Percentiles rank a stretch among this genome's conserved stretches.
phyloP scores from a whole-genome alignment of 2,113 vertebrate genomes.

The Leucosticte australis region DNA sequence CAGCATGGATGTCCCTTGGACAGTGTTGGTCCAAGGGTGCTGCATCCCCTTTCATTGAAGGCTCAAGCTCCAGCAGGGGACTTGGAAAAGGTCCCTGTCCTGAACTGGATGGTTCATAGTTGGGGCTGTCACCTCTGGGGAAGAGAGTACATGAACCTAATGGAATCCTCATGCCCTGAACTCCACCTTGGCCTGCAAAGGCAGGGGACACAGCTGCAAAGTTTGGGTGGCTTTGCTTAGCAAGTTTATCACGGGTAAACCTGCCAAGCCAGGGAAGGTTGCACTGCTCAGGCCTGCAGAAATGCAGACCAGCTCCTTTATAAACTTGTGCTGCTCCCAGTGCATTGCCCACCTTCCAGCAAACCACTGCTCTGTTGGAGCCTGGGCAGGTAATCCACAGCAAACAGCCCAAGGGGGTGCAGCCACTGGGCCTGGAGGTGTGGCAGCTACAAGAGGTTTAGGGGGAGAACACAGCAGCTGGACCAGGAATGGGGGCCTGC shows the following conservation, averaged over 20 bases:
- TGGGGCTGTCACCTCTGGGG: neutral
- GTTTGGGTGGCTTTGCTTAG: neutral
- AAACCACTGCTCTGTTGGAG: neutral
- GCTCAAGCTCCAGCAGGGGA: neutral
- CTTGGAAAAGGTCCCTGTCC: too few species aligned
- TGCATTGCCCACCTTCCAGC: neutral
- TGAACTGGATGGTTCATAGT: neutral
- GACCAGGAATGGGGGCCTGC: neutral
- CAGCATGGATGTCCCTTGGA: fast-evolving
- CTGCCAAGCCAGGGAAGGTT: neutral
- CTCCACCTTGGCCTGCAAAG: fast-evolving
- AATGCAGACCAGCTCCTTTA: neutral
- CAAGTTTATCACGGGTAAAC: neutral
- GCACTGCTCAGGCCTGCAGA: neutral
- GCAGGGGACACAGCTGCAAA: neutral
- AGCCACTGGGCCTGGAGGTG: too few species aligned
- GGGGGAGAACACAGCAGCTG: neutral
- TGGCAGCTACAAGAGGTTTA: neutral
- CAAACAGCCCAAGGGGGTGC: neutral
- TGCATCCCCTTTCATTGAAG: fast-evolving
- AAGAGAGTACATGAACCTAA: fast-evolving
- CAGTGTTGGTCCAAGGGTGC: neutral
- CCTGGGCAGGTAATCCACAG: neutral
- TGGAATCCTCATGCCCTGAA: neutral
- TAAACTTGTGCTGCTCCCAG: neutral